A percentile compares a stretch with the other conserved stretches of the same genome.
phyloP scores from a whole-genome alignment of 2,797 vertebrate genomes.

The Calcarius lapponicus region DNA sequence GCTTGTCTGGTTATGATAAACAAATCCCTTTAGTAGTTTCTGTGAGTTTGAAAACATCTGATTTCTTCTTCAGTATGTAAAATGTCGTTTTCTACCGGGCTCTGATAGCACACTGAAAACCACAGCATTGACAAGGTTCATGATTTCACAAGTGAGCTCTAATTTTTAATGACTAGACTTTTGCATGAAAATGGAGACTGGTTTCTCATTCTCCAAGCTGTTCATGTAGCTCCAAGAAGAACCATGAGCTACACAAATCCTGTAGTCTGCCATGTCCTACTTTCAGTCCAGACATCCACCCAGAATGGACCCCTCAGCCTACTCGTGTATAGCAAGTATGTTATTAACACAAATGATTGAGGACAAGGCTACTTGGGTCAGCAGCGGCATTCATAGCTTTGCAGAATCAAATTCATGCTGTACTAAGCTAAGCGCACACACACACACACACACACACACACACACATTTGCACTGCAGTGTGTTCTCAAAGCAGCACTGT shows the following conservation, averaged over 20 bases:
- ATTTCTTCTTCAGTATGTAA: background rate
- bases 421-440: background rate
- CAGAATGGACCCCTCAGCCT: background rate
- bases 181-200: background rate
- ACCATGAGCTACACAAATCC: background rate
- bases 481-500: background rate
- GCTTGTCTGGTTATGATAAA: background rate
- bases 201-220: background rate
- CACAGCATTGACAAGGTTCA: background rate
- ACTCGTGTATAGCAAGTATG: fast-evolving
- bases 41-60: background rate
- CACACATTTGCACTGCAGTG: background rate
- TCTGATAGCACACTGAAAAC: background rate
- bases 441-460: fast-evolving
- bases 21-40: background rate
- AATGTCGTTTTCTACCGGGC: background rate
- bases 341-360: background rate
- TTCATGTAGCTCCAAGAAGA: background rate
- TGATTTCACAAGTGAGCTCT: background rate
- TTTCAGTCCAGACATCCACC: background rate
- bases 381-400: background rate
- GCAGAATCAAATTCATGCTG: fast-evolving
- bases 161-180: background rate
- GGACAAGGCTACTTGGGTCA: background rate
- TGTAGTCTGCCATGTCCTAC: background rate